Base-by-base conservation (phyloP, 2,888 invertebrate genomes). In the Sympetrum striolatum region DNA sequence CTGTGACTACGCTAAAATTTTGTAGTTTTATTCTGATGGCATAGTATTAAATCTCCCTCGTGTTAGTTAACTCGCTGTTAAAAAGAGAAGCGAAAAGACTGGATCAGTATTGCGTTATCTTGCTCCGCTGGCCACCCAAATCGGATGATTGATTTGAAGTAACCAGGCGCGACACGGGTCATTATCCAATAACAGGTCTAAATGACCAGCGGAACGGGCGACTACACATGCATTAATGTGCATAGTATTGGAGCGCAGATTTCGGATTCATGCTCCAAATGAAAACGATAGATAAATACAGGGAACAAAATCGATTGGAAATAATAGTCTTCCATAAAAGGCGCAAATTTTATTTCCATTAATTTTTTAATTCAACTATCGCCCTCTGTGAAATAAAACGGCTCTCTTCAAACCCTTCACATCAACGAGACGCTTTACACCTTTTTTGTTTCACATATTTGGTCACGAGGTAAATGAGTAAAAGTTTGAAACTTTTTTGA, bases 71-170 rank as follows among this genome's bases (percentile, higher is more conserved):
- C 53, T 53, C 53, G 18, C 3, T 82, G 31, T 35, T 82, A 6
- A 37, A 86, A 86, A 18, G n/a, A 39, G 18, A 37, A 2, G n/a
- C n/a, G 60, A 58, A 25, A 58, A 58, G 31, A 35, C 35, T 15
- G 5, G 8, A 48, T 12, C 53, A 53, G 35, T 82, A 60, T 37
- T 64, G 35, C 60, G 86, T 86, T 86, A 86, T 86, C 86, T 86
- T 86, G 86, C 86, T 39, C 82, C 82, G 25, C 58, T 82, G 82
- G 58, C 82, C 82, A 58, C 82, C 15, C 58, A 86, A 86, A 86
- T 86, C 86, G 86, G 60, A 60, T 86, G 86, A 86, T 60, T 37
- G 86, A 86, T 60, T 86, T 22, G 58, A 60, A 86, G 86, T 86
- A 86, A 82, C 82, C 82, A 58, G 58, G 82, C 82, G 31, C 82